Evolutionary conservation across 2,888 invertebrate species (phyloP), one percentile per base, ranked within the genome.

Genomic region (Blastobasis adustella): DNA sequence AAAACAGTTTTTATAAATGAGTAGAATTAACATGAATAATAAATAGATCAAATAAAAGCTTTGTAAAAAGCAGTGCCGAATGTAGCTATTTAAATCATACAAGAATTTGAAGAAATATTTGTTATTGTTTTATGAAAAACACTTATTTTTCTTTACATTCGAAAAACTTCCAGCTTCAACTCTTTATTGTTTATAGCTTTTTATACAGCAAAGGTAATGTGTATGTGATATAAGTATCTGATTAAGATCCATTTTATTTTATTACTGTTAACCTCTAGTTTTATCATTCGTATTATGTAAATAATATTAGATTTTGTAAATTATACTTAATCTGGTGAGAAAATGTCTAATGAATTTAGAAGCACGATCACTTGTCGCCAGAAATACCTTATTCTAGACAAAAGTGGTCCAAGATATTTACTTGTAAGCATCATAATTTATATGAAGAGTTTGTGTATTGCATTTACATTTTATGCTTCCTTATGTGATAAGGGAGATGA

Each of bases 181-280:
- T 73, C 74, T 70, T 65, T 63, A 67, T 65, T 63, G 55, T 66
- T 65, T 70, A 66, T 73, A 68, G 67, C 66, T 73, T 73, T 71
- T 65, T 69, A 65, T 66, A 71, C 66, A 65, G 66, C 67, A 71
- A 67, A 66, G 71, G 73, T 76, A 76, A 76, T 74, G 73, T 79
- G 73, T 79, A 81, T 82, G 82, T 83, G 82, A 84, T 83, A 82
- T 79, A 76, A 66, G 65, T 82, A 79, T 81, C 76, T 80, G 76
- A 77, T 71, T 80, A 79, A 78, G 78, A 76, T 73, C 71, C 76
- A 71, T 74, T 76, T 79, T 74, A 79, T 76, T 81, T 80, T 80
- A 78, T 73, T 75, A 76, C 71, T 71, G 71, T 67, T 75, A 76
- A 75, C 71, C 60, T 69, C 64, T 82, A 81, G 76, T 72, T 79